These are phyloP conservation scores for Rhynchopsitta pachyrhyncha DNA, from an alignment of 2,113 vertebrate species.

Conservation along the genomic window DNA sequence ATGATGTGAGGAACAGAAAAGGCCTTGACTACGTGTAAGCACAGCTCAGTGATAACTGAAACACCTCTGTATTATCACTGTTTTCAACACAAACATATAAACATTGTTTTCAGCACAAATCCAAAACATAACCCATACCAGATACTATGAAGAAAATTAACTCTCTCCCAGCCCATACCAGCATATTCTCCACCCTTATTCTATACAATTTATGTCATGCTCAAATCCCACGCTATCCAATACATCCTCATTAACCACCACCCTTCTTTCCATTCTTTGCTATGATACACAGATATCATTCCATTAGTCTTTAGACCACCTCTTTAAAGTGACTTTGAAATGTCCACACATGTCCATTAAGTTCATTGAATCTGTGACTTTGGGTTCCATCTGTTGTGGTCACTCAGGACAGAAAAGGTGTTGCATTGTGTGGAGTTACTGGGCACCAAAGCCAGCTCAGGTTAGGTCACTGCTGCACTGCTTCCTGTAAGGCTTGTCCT, in stretches of 20 bases:
- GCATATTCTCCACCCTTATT: neutral
- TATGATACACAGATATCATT: neutral
- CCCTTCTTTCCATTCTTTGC: neutral
- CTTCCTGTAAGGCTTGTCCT: neutral
- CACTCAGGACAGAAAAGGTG: neutral
- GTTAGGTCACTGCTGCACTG: neutral
- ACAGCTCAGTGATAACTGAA: neutral
- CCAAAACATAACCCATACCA: neutral
- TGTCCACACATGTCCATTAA: neutral
- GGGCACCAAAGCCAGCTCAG: neutral
- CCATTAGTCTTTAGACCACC: neutral
- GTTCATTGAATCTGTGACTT: neutral
- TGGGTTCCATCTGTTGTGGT: neutral
- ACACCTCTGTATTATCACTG: neutral
- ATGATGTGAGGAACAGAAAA: neutral
- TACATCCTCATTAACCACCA: neutral
- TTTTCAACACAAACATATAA: neutral
- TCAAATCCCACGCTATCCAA: neutral
- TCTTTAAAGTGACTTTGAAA: neutral
- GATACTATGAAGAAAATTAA: neutral
- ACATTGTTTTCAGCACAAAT: neutral
- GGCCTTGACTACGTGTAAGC: neutral
- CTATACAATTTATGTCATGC: neutral
- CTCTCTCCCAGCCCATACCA: neutral
- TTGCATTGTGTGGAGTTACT: neutral